Evolutionary conservation across 1,140 invertebrate species (phyloP).

Genomic region (Trichonephila clavata): DNA sequence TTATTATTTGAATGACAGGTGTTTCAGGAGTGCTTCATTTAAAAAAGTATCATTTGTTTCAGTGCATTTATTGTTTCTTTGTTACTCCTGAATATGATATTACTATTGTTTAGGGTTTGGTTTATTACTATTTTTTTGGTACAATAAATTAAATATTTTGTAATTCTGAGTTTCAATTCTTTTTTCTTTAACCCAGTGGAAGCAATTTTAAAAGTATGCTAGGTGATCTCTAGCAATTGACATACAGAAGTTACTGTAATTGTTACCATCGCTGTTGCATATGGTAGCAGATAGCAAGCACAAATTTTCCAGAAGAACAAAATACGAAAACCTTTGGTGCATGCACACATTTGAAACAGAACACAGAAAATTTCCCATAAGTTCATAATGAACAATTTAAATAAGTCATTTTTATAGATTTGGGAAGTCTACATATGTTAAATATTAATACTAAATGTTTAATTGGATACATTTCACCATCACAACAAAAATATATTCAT

Average conservation of each 20-base stretch:
- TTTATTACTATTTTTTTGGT: too few species aligned
- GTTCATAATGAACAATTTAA: background rate
- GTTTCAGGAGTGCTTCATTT: too few species aligned
- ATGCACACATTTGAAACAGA: background rate
- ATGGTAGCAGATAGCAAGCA: background rate
- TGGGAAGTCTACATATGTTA: background rate
- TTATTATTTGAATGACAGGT: too few species aligned
- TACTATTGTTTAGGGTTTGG: too few species aligned
- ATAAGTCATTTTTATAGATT: background rate
- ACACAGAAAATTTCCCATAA: background rate
- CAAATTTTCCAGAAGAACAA: background rate
- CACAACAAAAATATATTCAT: background rate
- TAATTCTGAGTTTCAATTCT: background rate
- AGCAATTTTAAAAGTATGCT: background rate
- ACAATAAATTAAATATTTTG: background rate
- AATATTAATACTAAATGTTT: background rate
- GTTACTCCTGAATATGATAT: too few species aligned
- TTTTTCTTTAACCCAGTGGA: background rate
- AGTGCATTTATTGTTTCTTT: too few species aligned
- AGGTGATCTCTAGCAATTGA: too few species aligned
- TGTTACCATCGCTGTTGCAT: background rate
- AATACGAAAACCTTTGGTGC: background rate
- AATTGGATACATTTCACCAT: background rate
- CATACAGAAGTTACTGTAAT: background rate
- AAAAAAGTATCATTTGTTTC: too few species aligned